Evolutionary conservation across 2,888 invertebrate species (phyloP).

Genomic region (Tetheella fluctuosa): DNA sequence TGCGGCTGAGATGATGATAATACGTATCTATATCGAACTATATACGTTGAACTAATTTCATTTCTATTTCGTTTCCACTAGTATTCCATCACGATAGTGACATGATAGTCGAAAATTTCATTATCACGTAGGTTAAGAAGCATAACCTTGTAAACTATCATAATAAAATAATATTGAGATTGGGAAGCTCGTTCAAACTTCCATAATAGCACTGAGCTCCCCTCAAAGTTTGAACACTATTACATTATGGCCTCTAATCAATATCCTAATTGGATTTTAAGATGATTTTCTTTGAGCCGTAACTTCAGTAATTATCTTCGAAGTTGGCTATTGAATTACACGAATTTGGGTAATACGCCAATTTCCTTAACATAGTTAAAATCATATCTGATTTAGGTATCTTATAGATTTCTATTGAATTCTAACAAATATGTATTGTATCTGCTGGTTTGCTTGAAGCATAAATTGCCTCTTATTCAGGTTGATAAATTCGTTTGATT

Average conservation of each 20-base stretch:
- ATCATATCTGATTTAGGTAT: neutral
- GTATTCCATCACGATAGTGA: too few relatives aligned
- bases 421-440: too few relatives aligned
- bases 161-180: neutral
- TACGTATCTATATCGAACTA: too few relatives aligned
- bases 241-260: conserved; percentile 44
- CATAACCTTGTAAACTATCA: neutral
- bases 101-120: too few relatives aligned
- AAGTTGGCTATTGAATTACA: conserved; percentile 37
- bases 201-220: neutral
- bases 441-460: too few relatives aligned
- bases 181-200: neutral
- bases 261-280: conserved; percentile 47
- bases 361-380: conserved; percentile 29
- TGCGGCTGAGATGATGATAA: too few relatives aligned
- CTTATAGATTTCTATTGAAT: neutral
- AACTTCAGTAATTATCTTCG: conserved; percentile 49
- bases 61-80: too few relatives aligned
- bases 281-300: conserved; percentile 50
- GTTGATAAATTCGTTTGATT: too few relatives aligned
- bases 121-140: neutral
- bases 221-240: conserved; percentile 23
- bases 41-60: too few relatives aligned
- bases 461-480: too few relatives aligned
- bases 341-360: conserved; percentile 42